Percentiles rank a stretch among this genome's conserved stretches.
These are phyloP conservation scores for Agonopterix heracliana DNA, from an alignment of 2,888 invertebrate species.

Conservation along the genomic window DNA sequence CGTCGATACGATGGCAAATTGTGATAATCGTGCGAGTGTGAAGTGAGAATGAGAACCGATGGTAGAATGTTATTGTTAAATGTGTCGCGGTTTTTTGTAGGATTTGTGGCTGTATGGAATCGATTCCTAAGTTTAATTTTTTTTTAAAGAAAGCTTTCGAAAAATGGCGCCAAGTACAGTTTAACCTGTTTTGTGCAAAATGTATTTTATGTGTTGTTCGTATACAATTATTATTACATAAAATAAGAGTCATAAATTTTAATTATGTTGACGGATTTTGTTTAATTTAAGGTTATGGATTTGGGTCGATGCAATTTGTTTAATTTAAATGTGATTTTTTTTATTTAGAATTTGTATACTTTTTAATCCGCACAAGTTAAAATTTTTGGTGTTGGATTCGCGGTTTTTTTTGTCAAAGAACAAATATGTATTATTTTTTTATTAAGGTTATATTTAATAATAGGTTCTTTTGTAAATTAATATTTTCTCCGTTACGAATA, in stretches of 20 bases:
- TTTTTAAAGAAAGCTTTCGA: slow-evolving; percentile 2
- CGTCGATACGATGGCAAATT: neutral
- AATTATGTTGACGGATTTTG: slow-evolving; percentile 20
- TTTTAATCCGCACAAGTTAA: too few species aligned
- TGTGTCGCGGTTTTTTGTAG: neutral
- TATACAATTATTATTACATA: slow-evolving; percentile 4
- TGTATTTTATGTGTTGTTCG: slow-evolving; percentile 13
- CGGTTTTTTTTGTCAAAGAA: too few species aligned
- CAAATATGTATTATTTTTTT: too few species aligned
- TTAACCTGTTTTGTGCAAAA: slow-evolving; percentile 1
- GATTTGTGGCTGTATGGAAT: neutral
- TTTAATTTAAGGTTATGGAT: slow-evolving; percentile 14
- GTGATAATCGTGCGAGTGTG: neutral
- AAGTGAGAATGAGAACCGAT: neutral
- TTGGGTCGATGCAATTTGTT: slow-evolving; percentile 42
- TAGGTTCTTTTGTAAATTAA: neutral
- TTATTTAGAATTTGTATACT: slow-evolving; percentile 16
- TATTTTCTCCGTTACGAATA: slow-evolving; percentile 1
- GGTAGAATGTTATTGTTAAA: neutral
- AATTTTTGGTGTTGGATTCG: too few species aligned
- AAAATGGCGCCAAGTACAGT: slow-evolving; percentile 24
- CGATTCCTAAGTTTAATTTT: neutral
- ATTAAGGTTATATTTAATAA: too few species aligned
- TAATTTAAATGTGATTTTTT: slow-evolving; percentile 16
- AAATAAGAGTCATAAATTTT: slow-evolving; percentile 19